Conservation (phyloP, 2,797 vertebrate genomes). For the Miichthys miiuy region DNA sequence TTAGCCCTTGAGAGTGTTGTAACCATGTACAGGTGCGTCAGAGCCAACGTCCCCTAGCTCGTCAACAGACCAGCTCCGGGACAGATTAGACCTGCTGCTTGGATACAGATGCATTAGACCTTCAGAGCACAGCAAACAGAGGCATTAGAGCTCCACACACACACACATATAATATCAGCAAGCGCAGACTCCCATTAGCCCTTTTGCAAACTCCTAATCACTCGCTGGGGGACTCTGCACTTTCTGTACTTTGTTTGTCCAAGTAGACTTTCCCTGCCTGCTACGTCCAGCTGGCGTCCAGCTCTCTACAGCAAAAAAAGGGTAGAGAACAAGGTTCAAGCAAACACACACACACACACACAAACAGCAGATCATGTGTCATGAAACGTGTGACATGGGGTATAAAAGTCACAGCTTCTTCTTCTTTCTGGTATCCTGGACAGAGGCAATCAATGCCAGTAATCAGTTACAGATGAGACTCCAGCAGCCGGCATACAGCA, state of each 20-base stretch:
- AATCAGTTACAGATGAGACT: neutral
- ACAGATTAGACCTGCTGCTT: slow-evolving; percentile 78
- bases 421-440: slow-evolving; percentile 43
- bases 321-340: slow-evolving; percentile 49
- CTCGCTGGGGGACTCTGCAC: slow-evolving; percentile 54
- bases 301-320: slow-evolving; percentile 22
- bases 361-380: slow-evolving; percentile 58
- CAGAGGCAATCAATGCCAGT: slow-evolving; percentile 1
- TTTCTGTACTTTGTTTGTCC: slow-evolving; percentile 49
- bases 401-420: slow-evolving; percentile 18
- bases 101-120: slow-evolving; percentile 78
- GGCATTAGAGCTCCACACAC: slow-evolving; percentile 63
- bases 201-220: slow-evolving; percentile 66
- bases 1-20: slow-evolving; percentile 58
- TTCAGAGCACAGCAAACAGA: slow-evolving; percentile 74
- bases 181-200: slow-evolving; percentile 57
- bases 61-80: slow-evolving; percentile 70
- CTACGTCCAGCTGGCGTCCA: slow-evolving; percentile 39
- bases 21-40: slow-evolving; percentile 79
- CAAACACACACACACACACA: slow-evolving; percentile 38
- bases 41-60: slow-evolving; percentile 58
- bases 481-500: accelerated
- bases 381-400: slow-evolving; percentile 49
- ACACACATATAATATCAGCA: slow-evolving; percentile 56
- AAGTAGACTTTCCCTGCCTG: slow-evolving; percentile 30